A percentile compares a stretch with the other conserved stretches of the same genome.
These are phyloP conservation scores for Drosophila picticornis DNA, from an alignment of 2,888 invertebrate genomes.

Conservation along the genomic window DNA sequence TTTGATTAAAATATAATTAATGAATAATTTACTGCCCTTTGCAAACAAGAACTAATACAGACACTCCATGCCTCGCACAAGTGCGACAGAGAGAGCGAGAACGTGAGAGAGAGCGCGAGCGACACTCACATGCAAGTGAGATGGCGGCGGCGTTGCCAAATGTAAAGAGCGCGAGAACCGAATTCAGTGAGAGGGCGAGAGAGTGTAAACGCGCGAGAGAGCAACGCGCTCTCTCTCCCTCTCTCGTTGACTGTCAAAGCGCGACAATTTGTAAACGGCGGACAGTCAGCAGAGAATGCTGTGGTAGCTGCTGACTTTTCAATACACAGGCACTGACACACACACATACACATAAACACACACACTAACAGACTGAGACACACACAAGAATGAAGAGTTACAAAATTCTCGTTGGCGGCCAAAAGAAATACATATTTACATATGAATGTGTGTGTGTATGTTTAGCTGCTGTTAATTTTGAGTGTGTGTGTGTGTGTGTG, in stretches of 20 bases:
- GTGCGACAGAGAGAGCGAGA: constrained; percentile 63
- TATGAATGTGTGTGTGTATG: constrained; percentile 11
- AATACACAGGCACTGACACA: constrained; percentile 46
- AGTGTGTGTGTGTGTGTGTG: constrained; percentile 23
- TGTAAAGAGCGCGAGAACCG: constrained; percentile 62
- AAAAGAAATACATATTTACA: too few relatives aligned
- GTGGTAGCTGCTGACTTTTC: constrained; percentile 69
- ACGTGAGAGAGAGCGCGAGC: constrained; percentile 46
- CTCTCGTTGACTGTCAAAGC: constrained; percentile 47
- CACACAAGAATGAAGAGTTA: constrained; percentile 51
- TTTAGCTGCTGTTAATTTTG: constrained; percentile 15
- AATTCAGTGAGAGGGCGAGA: constrained; percentile 26
- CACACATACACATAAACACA: background rate
- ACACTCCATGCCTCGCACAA: constrained; percentile 55
- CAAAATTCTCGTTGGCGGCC: constrained; percentile 48
- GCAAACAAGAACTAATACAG: constrained; percentile 77
- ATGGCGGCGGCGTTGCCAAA: constrained; percentile 67
- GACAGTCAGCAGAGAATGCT: constrained; percentile 60
- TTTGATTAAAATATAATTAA: constrained; percentile 63
- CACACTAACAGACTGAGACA: background rate
- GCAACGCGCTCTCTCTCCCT: constrained; percentile 13
- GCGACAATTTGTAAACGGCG: constrained; percentile 73
- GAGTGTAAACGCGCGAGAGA: constrained; percentile 31
- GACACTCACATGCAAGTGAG: constrained; percentile 64
- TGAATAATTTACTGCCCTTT: constrained; percentile 72